Evolutionary conservation across 2,113 vertebrate species (phyloP).

Genomic region (Abramis brama): DNA sequence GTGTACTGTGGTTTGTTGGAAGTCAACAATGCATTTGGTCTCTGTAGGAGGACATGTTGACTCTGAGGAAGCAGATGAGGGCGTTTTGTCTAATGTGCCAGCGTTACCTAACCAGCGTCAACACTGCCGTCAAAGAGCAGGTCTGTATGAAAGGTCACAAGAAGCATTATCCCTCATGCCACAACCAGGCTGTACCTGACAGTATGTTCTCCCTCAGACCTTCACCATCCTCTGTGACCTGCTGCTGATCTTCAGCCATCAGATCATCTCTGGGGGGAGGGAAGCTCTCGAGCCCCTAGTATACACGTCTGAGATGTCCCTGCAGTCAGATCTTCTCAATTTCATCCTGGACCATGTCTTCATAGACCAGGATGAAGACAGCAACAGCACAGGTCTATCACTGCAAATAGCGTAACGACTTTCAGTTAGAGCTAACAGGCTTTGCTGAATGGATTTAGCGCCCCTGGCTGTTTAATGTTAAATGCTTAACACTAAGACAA

Average conservation of each 20-base stretch:
- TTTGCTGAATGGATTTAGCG: not conserved
- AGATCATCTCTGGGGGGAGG: conserved; percentile 95
- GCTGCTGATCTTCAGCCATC: conserved; percentile 99
- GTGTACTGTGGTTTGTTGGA: not conserved
- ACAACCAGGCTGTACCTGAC: not conserved
- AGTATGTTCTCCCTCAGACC: conserved; percentile 75
- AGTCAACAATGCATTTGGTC: conserved; percentile 47
- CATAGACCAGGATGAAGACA: conserved; percentile 98
- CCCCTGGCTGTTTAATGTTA: conserved; percentile 1
- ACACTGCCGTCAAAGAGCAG: conserved; percentile 99
- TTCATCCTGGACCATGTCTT: conserved; percentile 99
- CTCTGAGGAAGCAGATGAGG: conserved; percentile 97
- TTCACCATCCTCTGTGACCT: conserved; percentile 98
- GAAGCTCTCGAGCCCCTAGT: conserved; percentile 94
- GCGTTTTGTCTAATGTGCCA: conserved; percentile 99
- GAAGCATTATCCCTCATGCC: not conserved
- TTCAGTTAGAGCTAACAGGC: conserved; percentile 4
- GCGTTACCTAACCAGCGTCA: conserved; percentile 98
- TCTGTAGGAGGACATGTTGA: conserved; percentile 90
- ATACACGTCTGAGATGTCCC: conserved; percentile 91
- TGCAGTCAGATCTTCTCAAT: conserved; percentile 94
- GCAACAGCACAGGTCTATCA: conserved; percentile 82
- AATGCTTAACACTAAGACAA: not conserved
- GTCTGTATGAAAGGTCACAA: conserved; percentile 65
- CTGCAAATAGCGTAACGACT: conserved; percentile 1